Percentiles rank a stretch among this genome's conserved stretches.
Evolutionary conservation across 2,797 vertebrate genomes (phyloP).

Genomic region (Pangasius mekongensis): DNA sequence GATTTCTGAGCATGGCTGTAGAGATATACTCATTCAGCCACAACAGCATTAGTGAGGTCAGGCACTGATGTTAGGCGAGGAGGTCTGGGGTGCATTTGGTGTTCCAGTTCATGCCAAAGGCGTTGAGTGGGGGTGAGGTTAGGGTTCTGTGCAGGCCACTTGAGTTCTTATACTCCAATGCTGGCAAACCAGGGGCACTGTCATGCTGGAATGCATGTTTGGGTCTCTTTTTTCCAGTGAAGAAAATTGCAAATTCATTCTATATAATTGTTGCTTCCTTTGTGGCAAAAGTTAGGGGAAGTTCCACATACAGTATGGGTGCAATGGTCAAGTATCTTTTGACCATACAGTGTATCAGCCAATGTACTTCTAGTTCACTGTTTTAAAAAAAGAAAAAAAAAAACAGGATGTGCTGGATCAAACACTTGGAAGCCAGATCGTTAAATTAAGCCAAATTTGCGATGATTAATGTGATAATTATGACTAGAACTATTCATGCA

Average conservation of each 20-base stretch:
- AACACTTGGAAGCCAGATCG: neutral
- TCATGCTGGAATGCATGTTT: neutral
- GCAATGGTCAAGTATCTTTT: neutral
- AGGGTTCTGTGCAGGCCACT: neutral
- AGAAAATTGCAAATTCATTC: neutral
- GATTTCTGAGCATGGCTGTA: neutral
- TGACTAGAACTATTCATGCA: neutral
- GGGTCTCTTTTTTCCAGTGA: neutral
- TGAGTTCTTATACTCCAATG: neutral
- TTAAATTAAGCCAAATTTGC: neutral
- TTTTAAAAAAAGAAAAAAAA: neutral
- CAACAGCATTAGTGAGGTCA: neutral
- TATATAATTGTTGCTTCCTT: neutral
- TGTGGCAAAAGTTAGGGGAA: neutral
- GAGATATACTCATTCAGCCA: neutral
- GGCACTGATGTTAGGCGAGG: neutral
- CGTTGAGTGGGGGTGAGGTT: neutral
- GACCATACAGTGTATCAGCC: neutral
- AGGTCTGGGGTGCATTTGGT: neutral
- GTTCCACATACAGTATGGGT: neutral
- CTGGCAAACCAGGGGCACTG: neutral
- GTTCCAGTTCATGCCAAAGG: no score
- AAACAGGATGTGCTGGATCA: neutral
- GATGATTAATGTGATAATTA: constrained; percentile 1
- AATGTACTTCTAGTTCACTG: neutral